A percentile compares a stretch with the other conserved stretches of the same genome.
phyloP scores from a whole-genome alignment of 2,888 invertebrate genomes.

The Sisyra terminalis region DNA sequence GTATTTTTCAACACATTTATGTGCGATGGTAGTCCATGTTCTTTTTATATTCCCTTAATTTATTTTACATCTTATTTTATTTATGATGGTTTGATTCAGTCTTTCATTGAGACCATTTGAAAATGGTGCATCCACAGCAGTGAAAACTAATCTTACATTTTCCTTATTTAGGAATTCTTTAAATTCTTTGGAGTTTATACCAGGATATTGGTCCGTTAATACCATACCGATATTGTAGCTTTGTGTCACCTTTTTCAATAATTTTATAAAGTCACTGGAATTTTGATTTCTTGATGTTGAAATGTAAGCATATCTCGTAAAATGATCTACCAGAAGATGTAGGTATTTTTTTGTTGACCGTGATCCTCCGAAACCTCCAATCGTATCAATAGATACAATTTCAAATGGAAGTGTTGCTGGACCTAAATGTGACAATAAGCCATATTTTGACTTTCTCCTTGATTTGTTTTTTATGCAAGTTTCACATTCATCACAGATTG shows the following conservation, averaged over 20 bases:
- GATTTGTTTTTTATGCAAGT: constrained; percentile 7
- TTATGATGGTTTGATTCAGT: no score
- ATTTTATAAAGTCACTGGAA: constrained; percentile 16
- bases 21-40: constrained; percentile 13
- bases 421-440: constrained; percentile 4
- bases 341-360: constrained; percentile 17
- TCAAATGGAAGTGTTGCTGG: constrained; percentile 14
- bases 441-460: background rate
- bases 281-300: constrained; percentile 15
- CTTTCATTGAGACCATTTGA: no score
- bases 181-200: constrained; percentile 18
- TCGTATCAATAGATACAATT: constrained; percentile 18
- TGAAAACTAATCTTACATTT: constrained; percentile 11
- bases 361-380: constrained; percentile 16
- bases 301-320: constrained; percentile 16
- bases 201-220: constrained; percentile 19
- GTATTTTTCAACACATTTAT: constrained; percentile 15
- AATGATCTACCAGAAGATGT: constrained; percentile 17
- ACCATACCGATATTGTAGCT: constrained; percentile 14
- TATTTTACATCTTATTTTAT: constrained; percentile 10
- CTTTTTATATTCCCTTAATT: constrained; percentile 6
- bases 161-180: constrained; percentile 16
- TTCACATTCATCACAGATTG: constrained; percentile 3
- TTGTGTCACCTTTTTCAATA: constrained; percentile 12
- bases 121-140: no score